Conservation (phyloP, 2,113 vertebrate genomes). For the Plestiodon gilberti region DNA sequence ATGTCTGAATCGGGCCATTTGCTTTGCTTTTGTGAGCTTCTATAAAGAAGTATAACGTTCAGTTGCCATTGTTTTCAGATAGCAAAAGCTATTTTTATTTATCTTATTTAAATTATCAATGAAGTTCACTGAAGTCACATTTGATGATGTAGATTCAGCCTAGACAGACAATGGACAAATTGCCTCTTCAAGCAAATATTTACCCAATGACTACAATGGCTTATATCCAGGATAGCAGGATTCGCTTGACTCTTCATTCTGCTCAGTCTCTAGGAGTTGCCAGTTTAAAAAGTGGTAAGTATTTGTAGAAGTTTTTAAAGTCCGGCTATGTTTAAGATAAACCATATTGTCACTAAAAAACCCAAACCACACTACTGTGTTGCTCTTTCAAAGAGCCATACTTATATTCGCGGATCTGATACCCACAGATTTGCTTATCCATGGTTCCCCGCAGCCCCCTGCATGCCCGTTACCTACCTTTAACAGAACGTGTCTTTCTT, state of each 20-base stretch:
- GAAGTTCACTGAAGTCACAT: conserved; percentile 34
- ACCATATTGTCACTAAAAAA: neutral
- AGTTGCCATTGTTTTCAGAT: neutral
- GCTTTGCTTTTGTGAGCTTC: neutral
- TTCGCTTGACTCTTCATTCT: conserved; percentile 84
- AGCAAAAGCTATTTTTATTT: neutral
- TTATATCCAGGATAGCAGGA: conserved; percentile 82
- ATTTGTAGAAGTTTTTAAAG: conserved; percentile 4
- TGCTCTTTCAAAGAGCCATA: too few relatives aligned
- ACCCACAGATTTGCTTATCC: too few relatives aligned
- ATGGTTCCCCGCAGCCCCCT: too few relatives aligned
- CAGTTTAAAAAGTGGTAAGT: conserved; percentile 84
- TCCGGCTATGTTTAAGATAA: neutral
- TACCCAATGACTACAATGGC: conserved; percentile 90
- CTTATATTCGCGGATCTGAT: too few relatives aligned
- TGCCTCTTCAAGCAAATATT: conserved; percentile 93
- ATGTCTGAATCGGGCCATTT: neutral
- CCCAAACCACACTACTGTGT: too few relatives aligned
- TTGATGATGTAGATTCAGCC: conserved; percentile 86
- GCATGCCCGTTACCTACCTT: too few relatives aligned
- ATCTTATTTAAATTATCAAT: conserved; percentile 39
- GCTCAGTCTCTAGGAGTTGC: conserved; percentile 89
- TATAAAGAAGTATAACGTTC: neutral
- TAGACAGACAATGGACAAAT: conserved; percentile 82
- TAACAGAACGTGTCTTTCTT: too few relatives aligned